Evolutionary conservation across 2,888 invertebrate species (phyloP).

Genomic region (Neelides folsomi): DNA sequence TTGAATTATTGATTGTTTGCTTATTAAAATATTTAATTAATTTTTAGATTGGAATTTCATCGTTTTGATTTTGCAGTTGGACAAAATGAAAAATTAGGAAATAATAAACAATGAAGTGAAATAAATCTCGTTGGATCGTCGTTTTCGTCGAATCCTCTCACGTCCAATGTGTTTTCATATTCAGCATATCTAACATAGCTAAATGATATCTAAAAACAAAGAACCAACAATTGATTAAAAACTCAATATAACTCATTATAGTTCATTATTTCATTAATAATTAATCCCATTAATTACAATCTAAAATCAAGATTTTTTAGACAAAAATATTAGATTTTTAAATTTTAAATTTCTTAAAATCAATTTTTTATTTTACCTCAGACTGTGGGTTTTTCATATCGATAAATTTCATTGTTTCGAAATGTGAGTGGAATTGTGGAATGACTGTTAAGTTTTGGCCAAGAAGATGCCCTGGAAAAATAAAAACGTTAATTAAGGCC

Average conservation of each 20-base stretch:
- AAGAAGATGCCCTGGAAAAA: constrained; percentile 28
- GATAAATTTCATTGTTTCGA: constrained; percentile 32
- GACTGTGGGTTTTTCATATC: constrained; percentile 32
- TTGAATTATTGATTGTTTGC: too few relatives aligned
- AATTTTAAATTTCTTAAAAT: too few relatives aligned
- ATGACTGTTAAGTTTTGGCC: constrained; percentile 32
- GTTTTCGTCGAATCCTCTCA: constrained; percentile 23
- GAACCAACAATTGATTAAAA: constrained; percentile 3
- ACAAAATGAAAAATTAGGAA: constrained; percentile 71
- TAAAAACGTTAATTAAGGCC: constrained; percentile 6
- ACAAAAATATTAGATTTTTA: too few relatives aligned
- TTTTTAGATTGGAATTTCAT: too few relatives aligned
- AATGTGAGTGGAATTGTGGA: constrained; percentile 32
- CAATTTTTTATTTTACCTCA: constrained; percentile 28
- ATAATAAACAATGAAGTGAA: constrained; percentile 77
- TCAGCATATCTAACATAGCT: constrained; percentile 29
- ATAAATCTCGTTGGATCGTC: constrained; percentile 48
- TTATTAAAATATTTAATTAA: too few relatives aligned
- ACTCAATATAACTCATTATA: too few relatives aligned
- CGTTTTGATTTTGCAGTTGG: constrained; percentile 38
- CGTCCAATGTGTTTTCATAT: constrained; percentile 28
- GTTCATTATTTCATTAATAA: too few relatives aligned
- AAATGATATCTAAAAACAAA: constrained; percentile 27
- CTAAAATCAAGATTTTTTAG: too few relatives aligned
- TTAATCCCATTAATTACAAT: too few relatives aligned